phyloP scores from a whole-genome alignment of 1,140 invertebrate species.

The Temnothorax longispinosus region DNA sequence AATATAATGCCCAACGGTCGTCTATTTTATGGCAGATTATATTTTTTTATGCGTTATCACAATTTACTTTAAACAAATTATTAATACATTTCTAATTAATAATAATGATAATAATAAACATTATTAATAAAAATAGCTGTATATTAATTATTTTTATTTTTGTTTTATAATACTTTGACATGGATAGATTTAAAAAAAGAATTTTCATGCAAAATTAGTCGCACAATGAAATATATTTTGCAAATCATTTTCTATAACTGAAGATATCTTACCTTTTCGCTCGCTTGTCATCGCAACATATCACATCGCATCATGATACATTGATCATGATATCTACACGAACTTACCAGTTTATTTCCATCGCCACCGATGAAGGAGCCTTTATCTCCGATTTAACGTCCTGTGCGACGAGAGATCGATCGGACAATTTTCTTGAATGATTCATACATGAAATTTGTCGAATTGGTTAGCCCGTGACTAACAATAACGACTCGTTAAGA shows the following conservation, averaged over 20 bases:
- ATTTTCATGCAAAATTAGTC: background rate
- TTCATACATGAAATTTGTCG: constrained; percentile 25
- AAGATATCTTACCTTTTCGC: constrained; percentile 28
- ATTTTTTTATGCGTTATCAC: background rate
- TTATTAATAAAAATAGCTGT: background rate
- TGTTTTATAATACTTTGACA: background rate
- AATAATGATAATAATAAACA: too few relatives aligned
- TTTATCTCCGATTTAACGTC: constrained; percentile 40
- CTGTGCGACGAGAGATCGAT: constrained; percentile 30
- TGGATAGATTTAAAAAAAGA: background rate
- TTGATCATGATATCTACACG: constrained; percentile 62
- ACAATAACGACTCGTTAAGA: constrained; percentile 24
- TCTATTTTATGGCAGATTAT: background rate
- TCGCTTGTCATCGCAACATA: constrained; percentile 23
- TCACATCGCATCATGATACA: constrained; percentile 62
- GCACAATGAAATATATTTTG: background rate
- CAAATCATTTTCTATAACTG: constrained; percentile 27
- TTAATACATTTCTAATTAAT: background rate
- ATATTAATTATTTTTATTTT: background rate
- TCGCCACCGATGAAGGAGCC: constrained; percentile 17
- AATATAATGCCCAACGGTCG: background rate
- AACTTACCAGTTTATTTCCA: constrained; percentile 35
- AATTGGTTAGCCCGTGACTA: constrained; percentile 2
- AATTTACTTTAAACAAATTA: background rate
- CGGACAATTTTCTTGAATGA: constrained; percentile 45